Conservation (phyloP, 2,797 vertebrate genomes). For the Sebastes oblongus region DNA sequence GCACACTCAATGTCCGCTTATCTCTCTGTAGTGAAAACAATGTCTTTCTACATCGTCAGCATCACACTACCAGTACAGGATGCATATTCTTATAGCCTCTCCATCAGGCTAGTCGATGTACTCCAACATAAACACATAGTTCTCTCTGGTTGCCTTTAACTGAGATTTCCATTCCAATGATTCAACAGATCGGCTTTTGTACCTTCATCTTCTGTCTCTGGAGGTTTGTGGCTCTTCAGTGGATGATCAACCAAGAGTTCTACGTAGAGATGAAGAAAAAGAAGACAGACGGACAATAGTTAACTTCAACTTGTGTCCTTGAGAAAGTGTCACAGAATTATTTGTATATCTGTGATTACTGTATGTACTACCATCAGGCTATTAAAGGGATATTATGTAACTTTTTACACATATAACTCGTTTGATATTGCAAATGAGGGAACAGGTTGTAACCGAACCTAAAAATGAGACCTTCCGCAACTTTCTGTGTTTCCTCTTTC, state of each 20-base stretch:
- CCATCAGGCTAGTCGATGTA: background rate
- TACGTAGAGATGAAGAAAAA: background rate
- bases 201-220: slow-evolving; percentile 31
- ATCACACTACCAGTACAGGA: background rate
- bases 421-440: no score
- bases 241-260: slow-evolving; percentile 39
- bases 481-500: no score
- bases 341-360: background rate
- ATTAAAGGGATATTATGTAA: background rate
- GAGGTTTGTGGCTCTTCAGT: background rate
- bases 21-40: background rate
- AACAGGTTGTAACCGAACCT: no score
- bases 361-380: background rate
- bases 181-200: background rate
- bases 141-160: background rate
- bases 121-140: background rate
- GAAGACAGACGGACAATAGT: background rate
- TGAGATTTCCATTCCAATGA: background rate
- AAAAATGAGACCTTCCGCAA: background rate
- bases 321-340: background rate
- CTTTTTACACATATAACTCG: no score
- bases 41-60: background rate
- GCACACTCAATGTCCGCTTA: background rate
- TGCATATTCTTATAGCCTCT: background rate
- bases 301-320: background rate